These are phyloP conservation scores for Gastracanthus pulcherrimus DNA, from an alignment of 2,888 invertebrate genomes.

Conservation along the genomic window DNA sequence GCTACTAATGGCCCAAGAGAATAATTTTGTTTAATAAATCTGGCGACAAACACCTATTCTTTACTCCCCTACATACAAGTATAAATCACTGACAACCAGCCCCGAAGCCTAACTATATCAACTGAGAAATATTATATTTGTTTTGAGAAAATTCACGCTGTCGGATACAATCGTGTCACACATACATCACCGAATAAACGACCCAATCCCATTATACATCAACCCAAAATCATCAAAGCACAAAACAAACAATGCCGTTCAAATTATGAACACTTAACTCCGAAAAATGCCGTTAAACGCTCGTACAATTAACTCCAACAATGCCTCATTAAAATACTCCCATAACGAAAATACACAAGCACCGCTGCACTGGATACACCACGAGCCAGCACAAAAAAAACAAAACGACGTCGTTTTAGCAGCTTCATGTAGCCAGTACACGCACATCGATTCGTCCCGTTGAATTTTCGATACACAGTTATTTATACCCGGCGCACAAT, in stretches of 20 bases:
- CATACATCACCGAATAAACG: background rate
- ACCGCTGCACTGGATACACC: too few relatives aligned
- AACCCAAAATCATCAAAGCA: background rate
- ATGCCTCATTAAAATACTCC: constrained; percentile 7
- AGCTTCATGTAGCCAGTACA: too few relatives aligned
- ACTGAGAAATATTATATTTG: constrained; percentile 1
- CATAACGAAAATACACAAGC: background rate
- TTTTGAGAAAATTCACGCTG: background rate
- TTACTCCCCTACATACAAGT: background rate
- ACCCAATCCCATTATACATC: background rate
- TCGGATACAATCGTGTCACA: background rate
- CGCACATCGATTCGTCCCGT: too few relatives aligned
- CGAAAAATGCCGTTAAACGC: background rate
- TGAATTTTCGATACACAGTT: too few relatives aligned
- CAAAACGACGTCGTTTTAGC: background rate
- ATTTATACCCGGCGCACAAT: too few relatives aligned
- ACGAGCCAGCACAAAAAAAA: background rate
- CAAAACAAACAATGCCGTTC: background rate
- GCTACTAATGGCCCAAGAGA: background rate
- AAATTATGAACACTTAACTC: background rate
- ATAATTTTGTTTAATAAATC: background rate
- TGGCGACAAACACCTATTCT: constrained; percentile 1
- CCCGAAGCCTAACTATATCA: background rate
- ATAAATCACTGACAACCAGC: background rate
- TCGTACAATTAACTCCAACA: background rate